Evolutionary conservation across 2,113 vertebrate genomes (phyloP).

Genomic region (Notarius quadriscutis): DNA sequence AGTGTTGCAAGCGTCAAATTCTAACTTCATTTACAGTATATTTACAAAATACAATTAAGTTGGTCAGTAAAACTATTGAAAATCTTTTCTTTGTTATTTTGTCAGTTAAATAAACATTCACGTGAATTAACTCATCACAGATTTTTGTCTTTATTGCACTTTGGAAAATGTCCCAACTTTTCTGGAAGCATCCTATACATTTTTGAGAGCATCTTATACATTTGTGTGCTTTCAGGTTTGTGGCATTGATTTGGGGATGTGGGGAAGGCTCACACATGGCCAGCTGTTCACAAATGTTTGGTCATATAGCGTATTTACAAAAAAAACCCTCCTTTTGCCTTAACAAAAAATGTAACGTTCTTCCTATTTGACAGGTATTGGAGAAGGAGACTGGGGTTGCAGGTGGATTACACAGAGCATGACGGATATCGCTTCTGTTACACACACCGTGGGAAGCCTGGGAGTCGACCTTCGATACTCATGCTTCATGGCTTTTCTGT

Average conservation of each 20-base stretch:
- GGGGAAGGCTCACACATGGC: background rate
- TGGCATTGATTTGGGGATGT: background rate
- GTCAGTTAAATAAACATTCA: too few relatives aligned
- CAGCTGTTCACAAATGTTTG: background rate
- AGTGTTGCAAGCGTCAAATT: too few relatives aligned
- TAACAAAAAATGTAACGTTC: background rate
- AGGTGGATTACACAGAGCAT: slow-evolving; percentile 71
- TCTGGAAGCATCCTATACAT: too few relatives aligned
- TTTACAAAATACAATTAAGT: too few relatives aligned
- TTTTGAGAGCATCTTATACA: background rate
- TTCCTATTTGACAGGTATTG: slow-evolving; percentile 44
- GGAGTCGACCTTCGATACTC: slow-evolving; percentile 79
- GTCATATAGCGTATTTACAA: background rate
- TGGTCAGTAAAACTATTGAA: too few relatives aligned
- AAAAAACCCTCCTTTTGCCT: background rate
- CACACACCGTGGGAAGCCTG: slow-evolving; percentile 80
- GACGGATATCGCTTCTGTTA: slow-evolving; percentile 90
- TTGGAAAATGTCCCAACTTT: too few relatives aligned
- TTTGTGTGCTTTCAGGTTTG: background rate
- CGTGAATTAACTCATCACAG: too few relatives aligned
- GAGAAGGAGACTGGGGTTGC: slow-evolving; percentile 83
- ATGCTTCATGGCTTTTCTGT: slow-evolving; percentile 94
- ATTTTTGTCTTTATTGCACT: too few relatives aligned
- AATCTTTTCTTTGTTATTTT: too few relatives aligned
- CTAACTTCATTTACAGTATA: too few relatives aligned